Conservation (phyloP, 2,888 invertebrate genomes). For the Drosophila picticornis region DNA sequence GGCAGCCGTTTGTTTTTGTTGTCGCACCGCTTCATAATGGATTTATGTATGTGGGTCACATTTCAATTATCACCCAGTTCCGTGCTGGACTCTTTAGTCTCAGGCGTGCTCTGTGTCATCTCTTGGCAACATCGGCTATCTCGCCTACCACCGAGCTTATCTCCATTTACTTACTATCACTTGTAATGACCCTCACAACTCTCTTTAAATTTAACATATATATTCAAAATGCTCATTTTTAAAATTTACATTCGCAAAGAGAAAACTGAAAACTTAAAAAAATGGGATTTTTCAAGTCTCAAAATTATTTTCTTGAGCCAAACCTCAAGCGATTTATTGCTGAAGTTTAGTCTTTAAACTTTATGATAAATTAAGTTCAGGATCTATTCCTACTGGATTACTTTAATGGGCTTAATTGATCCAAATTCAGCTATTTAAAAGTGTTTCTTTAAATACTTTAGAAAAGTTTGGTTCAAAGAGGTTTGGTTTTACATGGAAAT, state of each 20-base stretch:
- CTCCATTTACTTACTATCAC: neutral
- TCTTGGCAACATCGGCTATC: conserved; percentile 20
- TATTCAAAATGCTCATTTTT: neutral
- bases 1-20: conserved; percentile 44
- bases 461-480: too few relatives aligned
- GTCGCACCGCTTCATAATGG: conserved; percentile 29
- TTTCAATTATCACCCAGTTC: conserved; percentile 75
- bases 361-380: neutral
- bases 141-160: neutral
- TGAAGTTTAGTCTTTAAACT: neutral
- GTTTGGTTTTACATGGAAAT: neutral
- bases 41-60: conserved; percentile 68
- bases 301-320: neutral
- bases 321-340: too few relatives aligned
- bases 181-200: neutral
- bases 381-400: neutral
- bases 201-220: neutral
- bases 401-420: neutral
- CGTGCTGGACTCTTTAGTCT: conserved; percentile 71
- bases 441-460: neutral
- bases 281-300: neutral
- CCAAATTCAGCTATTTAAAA: neutral
- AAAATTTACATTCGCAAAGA: neutral
- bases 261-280: too few relatives aligned
- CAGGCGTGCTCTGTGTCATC: conserved; percentile 41